Percentiles rank a stretch among this genome's conserved stretches.
Evolutionary conservation across 1,140 invertebrate species (phyloP).

Genomic region (Bombus soroeensis): DNA sequence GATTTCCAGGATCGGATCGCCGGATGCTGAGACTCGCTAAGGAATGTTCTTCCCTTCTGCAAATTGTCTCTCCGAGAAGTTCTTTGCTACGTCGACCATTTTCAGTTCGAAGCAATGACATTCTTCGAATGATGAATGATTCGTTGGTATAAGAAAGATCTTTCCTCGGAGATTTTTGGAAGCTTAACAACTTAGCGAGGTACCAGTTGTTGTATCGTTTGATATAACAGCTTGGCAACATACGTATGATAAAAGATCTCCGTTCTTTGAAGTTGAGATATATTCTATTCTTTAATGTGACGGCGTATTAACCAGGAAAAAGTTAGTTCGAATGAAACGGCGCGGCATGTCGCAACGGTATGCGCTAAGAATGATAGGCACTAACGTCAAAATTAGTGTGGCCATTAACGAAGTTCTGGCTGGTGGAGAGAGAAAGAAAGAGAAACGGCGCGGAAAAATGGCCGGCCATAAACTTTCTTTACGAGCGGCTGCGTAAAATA

Average conservation of each 20-base stretch:
- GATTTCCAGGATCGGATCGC: constrained; percentile 55
- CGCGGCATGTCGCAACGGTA: neutral
- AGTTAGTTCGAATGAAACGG: neutral
- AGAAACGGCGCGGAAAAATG: constrained; percentile 13
- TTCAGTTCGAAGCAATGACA: too few relatives aligned
- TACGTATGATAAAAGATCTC: neutral
- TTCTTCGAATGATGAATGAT: too few relatives aligned
- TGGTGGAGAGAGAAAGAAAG: neutral
- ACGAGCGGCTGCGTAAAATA: constrained; percentile 41
- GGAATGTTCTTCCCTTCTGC: neutral
- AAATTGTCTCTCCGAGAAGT: neutral
- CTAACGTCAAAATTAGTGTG: constrained; percentile 42
- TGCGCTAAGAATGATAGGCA: constrained; percentile 25
- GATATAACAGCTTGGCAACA: neutral
- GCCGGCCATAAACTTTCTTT: constrained; percentile 26
- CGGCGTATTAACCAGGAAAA: neutral
- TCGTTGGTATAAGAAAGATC: neutral
- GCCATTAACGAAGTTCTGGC: constrained; percentile 35
- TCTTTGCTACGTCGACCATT: neutral
- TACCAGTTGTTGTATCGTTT: neutral
- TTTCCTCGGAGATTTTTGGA: neutral
- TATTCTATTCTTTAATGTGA: neutral
- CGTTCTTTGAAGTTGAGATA: neutral
- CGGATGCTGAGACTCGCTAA: neutral
- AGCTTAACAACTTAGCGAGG: neutral